These are phyloP conservation scores for Scomber scombrus DNA, from an alignment of 2,113 vertebrate species.

Conservation along the genomic window DNA sequence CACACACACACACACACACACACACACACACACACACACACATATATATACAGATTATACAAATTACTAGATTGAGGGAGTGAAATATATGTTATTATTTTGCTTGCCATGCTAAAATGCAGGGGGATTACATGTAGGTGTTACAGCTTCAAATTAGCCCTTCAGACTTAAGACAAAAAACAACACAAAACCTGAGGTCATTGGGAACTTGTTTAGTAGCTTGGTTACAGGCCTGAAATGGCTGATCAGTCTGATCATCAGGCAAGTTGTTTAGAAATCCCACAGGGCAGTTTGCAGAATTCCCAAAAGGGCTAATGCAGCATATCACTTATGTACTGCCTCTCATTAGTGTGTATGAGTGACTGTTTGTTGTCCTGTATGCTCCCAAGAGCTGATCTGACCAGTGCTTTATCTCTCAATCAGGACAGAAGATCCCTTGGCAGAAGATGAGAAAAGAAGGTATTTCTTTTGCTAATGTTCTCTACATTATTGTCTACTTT, in stretches of 20 bases:
- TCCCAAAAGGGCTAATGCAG: constrained; percentile 20
- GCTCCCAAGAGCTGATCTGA: constrained; percentile 49
- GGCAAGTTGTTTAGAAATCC: not conserved
- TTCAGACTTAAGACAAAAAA: not conserved
- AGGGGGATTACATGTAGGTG: not conserved
- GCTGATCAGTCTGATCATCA: constrained; percentile 5
- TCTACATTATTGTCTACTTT: not conserved
- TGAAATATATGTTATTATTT: not conserved
- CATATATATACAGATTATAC: too few relatives aligned
- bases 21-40: constrained; percentile 27
- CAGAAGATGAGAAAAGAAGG: constrained; percentile 96
- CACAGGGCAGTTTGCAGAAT: not conserved
- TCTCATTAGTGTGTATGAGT: not conserved
- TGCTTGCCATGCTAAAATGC: not conserved
- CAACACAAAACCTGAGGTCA: not conserved
- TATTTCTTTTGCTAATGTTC: constrained; percentile 55
- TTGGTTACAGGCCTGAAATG: constrained; percentile 11
- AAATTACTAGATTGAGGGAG: constrained; percentile 3
- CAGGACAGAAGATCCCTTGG: constrained; percentile 91
- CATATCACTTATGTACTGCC: not conserved
- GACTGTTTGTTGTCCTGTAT: not conserved
- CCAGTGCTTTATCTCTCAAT: constrained; percentile 77
- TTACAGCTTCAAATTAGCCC: not conserved
- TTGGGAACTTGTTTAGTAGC: constrained; percentile 11
- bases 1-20: not conserved